Conservation (phyloP, 1,140 invertebrate genomes). For the Cydia amplana region DNA sequence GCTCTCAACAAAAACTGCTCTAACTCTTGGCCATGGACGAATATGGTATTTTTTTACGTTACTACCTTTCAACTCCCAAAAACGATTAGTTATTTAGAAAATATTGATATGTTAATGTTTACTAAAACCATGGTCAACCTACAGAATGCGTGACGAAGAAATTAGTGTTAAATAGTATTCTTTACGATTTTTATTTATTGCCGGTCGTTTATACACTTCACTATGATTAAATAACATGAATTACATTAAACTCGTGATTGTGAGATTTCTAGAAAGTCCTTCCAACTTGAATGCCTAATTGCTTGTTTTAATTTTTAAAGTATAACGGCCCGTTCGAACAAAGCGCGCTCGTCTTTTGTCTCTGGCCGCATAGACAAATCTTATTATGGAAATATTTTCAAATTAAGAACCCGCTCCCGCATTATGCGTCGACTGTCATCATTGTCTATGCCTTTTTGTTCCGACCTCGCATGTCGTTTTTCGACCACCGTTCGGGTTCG, state of each 20-base stretch:
- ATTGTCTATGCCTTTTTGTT: conserved; percentile 79
- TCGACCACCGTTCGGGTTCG: conserved; percentile 76
- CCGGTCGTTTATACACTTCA: too few relatives aligned
- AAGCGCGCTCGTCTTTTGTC: conserved; percentile 71
- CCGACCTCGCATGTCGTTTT: conserved; percentile 75
- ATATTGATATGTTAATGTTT: too few relatives aligned
- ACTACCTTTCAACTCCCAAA: too few relatives aligned
- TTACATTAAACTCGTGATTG: background rate
- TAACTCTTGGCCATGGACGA: too few relatives aligned
- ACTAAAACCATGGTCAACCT: too few relatives aligned
- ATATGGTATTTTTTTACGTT: too few relatives aligned
- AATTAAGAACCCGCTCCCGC: conserved; percentile 78
- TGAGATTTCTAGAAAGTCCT: background rate
- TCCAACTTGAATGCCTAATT: conserved; percentile 51
- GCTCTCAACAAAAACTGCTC: background rate
- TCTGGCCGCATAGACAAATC: conserved; percentile 75
- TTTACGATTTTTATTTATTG: too few relatives aligned
- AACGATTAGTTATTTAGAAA: too few relatives aligned
- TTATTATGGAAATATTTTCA: conserved; percentile 80
- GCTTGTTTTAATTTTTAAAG: conserved; percentile 72
- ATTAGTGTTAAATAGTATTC: too few relatives aligned
- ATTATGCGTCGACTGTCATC: conserved; percentile 77
- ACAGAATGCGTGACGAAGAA: too few relatives aligned
- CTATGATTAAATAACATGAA: too few relatives aligned
- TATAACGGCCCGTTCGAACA: conserved; percentile 71